These are phyloP conservation scores for human DNA, from an alignment of 2,113 vertebrate species.

Conservation along the genomic window DNA sequence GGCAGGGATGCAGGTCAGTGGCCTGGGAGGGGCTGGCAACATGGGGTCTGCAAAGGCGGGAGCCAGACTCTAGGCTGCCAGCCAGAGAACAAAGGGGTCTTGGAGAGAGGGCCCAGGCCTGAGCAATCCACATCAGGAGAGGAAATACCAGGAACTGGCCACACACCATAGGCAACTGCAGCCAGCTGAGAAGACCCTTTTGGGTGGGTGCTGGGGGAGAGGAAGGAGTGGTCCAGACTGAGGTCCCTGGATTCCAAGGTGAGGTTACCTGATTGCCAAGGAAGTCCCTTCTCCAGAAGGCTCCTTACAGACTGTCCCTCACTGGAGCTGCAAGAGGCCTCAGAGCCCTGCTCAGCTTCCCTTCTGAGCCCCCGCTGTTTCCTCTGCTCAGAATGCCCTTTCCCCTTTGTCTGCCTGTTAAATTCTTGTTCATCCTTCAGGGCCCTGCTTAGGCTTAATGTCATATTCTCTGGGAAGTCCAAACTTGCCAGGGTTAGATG, in stretches of 20 bases:
- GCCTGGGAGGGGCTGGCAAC: constrained; percentile 10
- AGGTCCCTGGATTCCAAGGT: background rate
- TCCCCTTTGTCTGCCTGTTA: background rate
- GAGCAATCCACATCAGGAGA: background rate
- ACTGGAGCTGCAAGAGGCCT: background rate
- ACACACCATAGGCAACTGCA: background rate
- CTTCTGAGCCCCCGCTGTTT: too few relatives aligned
- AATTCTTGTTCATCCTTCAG: background rate
- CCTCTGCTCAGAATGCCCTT: background rate
- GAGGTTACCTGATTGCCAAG: background rate
- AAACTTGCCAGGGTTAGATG: background rate
- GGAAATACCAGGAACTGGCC: background rate
- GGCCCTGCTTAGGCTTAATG: background rate
- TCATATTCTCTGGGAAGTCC: background rate
- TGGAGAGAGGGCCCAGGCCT: background rate
- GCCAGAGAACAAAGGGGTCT: constrained; percentile 58
- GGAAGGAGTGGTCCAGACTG: background rate
- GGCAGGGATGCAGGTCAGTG: constrained; percentile 33
- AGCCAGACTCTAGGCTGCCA: background rate
- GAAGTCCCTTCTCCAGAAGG: background rate
- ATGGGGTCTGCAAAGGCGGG: background rate
- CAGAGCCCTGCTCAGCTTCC: background rate
- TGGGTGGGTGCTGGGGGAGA: too few relatives aligned
- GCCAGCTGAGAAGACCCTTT: background rate
- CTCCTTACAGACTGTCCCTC: fast-evolving